Evolutionary conservation across 2,888 invertebrate genomes (phyloP).

Genomic region (Trachelus tabidus): DNA sequence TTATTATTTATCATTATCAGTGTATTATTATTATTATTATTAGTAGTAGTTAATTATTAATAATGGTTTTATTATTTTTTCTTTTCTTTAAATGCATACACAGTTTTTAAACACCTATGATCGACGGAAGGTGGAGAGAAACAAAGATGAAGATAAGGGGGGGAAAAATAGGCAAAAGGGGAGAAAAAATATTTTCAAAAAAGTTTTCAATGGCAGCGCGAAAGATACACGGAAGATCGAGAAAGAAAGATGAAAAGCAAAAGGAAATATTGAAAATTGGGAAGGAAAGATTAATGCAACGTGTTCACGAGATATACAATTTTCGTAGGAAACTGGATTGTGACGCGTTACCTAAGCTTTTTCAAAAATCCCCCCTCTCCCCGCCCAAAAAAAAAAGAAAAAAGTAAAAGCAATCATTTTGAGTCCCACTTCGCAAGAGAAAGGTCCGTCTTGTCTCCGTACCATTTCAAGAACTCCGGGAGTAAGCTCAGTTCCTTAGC

Average conservation of each 20-base stretch:
- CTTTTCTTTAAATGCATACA: conserved; percentile 56
- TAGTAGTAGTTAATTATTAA: conserved; percentile 49
- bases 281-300: not conserved
- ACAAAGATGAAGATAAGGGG: not conserved
- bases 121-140: conserved; percentile 43
- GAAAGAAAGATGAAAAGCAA: not conserved
- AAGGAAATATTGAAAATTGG: not conserved
- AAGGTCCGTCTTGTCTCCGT: not conserved
- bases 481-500: not conserved
- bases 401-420: conserved; percentile 24
- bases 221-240: not conserved
- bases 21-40: conserved; percentile 32
- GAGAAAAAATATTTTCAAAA: conserved; percentile 2
- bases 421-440: not conserved
- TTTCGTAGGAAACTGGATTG: not conserved
- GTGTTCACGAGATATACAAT: not conserved
- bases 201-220: not conserved
- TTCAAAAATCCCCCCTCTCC: not conserved
- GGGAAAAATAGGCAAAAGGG: conserved; percentile 15
- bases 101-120: conserved; percentile 42
- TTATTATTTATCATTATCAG: conserved; percentile 25
- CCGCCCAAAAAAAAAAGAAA: not conserved
- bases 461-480: not conserved
- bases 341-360: not conserved
- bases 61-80: conserved; percentile 45